phyloP scores from a whole-genome alignment of 2,888 invertebrate species.

The Parnassius apollo region DNA sequence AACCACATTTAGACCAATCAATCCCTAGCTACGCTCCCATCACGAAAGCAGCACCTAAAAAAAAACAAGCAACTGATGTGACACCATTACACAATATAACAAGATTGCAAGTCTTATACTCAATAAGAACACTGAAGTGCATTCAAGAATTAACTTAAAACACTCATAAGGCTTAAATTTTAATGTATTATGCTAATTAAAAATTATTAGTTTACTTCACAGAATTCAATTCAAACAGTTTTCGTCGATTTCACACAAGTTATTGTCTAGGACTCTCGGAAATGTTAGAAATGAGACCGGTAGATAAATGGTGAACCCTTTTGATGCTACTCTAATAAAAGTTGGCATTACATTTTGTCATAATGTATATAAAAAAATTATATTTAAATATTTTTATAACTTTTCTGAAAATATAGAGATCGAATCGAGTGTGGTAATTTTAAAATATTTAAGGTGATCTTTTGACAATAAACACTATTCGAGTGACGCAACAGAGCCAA shows the following conservation, averaged over 20 bases:
- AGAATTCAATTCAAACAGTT: not conserved
- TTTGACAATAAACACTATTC: not conserved
- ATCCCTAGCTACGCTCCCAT: not conserved
- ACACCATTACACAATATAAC: slow-evolving; percentile 8
- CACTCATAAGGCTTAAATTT: slow-evolving; percentile 8
- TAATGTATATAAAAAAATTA: not conserved
- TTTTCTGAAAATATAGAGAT: too few relatives aligned
- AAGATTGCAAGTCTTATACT: slow-evolving; percentile 9
- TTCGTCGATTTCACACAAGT: slow-evolving; percentile 6
- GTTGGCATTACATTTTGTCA: slow-evolving; percentile 6
- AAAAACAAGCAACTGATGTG: slow-evolving; percentile 8
- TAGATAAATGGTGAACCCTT: slow-evolving; percentile 12
- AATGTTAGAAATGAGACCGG: slow-evolving; percentile 7
- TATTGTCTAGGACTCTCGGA: slow-evolving; percentile 13
- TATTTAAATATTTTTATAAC: not conserved
- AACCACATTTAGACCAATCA: too few relatives aligned
- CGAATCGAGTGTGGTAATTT: slow-evolving; percentile 8
- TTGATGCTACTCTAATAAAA: slow-evolving; percentile 6
- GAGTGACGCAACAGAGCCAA: slow-evolving; percentile 30
- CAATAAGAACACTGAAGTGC: not conserved
- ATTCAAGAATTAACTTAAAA: slow-evolving; percentile 41
- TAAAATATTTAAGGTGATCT: not conserved
- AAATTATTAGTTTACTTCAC: slow-evolving; percentile 6
- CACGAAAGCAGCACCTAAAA: slow-evolving; percentile 15
- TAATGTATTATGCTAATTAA: slow-evolving; percentile 19